These are phyloP conservation scores for Trididemnum miniatum DNA, from an alignment of 23 tunicate genomes.

Conservation along the genomic window DNA sequence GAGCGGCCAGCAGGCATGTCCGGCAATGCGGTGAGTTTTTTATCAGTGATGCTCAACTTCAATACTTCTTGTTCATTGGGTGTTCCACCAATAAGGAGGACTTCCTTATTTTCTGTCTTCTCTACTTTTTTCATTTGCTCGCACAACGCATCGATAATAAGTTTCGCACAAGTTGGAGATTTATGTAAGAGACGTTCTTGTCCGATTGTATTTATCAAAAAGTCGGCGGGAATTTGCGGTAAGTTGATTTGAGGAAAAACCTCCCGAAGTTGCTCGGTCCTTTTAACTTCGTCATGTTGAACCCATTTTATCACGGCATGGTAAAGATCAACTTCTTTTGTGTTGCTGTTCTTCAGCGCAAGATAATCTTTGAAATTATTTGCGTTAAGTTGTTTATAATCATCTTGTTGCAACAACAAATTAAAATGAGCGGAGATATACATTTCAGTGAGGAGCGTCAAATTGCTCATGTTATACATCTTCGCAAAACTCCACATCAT, in stretches of 20 bases:
- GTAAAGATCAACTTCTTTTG: background rate
- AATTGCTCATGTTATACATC: conserved; percentile 5
- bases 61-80: conserved; percentile 3
- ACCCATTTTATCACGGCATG: conserved; percentile 17
- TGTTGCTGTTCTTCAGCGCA: background rate
- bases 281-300: background rate
- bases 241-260: background rate
- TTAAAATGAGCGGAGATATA: conserved; percentile 1
- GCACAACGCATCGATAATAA: background rate
- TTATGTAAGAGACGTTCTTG: background rate
- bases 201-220: background rate
- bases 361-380: background rate
- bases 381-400: background rate
- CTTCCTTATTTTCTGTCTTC: background rate
- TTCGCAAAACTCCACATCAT: conserved; percentile 25
- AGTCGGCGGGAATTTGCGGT: background rate
- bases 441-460: background rate
- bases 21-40: background rate
- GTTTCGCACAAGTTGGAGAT: conserved; percentile 17
- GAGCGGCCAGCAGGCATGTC: background rate
- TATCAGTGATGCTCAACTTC: background rate
- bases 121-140: background rate
- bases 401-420: background rate
- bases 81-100: conserved; percentile 17
- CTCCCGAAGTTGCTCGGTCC: background rate